Conservation (phyloP, 2,888 invertebrate genomes). For the Hofmannophila pseudospretella region DNA sequence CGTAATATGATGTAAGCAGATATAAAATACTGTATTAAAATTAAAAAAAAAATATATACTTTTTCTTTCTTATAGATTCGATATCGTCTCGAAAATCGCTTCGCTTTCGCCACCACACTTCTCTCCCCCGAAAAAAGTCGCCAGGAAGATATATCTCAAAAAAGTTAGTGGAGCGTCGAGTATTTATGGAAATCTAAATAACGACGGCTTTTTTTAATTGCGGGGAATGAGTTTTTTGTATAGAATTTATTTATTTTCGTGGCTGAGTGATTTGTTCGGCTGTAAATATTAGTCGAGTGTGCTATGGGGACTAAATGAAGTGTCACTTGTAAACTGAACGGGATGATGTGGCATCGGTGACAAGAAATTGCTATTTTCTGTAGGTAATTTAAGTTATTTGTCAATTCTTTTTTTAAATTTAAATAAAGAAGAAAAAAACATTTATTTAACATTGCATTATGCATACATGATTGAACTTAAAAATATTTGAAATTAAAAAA, state of each 20-base stretch:
- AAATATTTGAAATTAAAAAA: too few species aligned
- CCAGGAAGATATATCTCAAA: conserved; percentile 72
- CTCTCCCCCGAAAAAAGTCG: conserved; percentile 37
- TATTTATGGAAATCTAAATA: conserved; percentile 78
- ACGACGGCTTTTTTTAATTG: conserved; percentile 68
- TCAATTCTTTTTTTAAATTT: too few species aligned
- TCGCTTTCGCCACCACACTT: conserved; percentile 14
- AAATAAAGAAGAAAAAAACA: too few species aligned
- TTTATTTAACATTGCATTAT: too few species aligned
- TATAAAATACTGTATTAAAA: too few species aligned
- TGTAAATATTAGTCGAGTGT: conserved; percentile 50
- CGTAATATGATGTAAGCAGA: too few species aligned
- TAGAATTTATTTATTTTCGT: conserved; percentile 67
- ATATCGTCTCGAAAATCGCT: conserved; percentile 11
- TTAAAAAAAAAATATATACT: too few species aligned
- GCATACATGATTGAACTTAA: too few species aligned
- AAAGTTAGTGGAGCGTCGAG: conserved; percentile 46
- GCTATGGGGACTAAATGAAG: conserved; percentile 44
- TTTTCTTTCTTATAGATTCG: too few species aligned
- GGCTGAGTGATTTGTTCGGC: conserved; percentile 64
- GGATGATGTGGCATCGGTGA: conserved; percentile 8
- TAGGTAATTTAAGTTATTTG: too few species aligned
- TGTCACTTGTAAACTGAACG: conserved; percentile 30
- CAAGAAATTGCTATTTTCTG: too few species aligned
- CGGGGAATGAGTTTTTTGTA: conserved; percentile 61